Evolutionary conservation across 2,113 vertebrate genomes (phyloP).

Genomic region (Hiodon alosoides): DNA sequence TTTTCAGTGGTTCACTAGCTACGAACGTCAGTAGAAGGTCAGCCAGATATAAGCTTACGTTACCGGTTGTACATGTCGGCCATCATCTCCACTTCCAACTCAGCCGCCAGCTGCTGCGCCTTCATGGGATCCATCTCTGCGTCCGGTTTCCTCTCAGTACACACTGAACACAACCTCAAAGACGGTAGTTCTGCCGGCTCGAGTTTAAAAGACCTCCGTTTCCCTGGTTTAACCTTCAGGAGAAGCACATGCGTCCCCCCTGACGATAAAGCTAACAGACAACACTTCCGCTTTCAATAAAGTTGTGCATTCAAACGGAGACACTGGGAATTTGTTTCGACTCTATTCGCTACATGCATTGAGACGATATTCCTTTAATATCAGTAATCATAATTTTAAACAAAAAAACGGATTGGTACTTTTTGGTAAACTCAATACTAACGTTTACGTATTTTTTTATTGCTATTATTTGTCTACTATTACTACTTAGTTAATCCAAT

Average conservation of each 20-base stretch:
- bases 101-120: slow-evolving; percentile 88
- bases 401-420: no score
- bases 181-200: background rate
- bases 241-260: slow-evolving; percentile 43
- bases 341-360: no score
- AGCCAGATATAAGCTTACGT: background rate
- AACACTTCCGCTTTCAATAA: slow-evolving; percentile 51
- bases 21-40: background rate
- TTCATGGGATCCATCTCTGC: slow-evolving; percentile 81
- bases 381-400: no score
- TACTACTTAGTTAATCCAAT: no score
- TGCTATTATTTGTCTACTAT: no score
- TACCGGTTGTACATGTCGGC: slow-evolving; percentile 96
- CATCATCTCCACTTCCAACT: slow-evolving; percentile 97
- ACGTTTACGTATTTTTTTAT: no score
- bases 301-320: slow-evolving; percentile 38
- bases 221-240: slow-evolving; percentile 58
- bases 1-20: background rate
- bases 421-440: no score
- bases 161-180: no score
- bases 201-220: background rate
- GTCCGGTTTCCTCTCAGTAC: background rate
- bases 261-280: background rate
- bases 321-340: background rate
- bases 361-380: no score